Evolutionary conservation across 2,797 vertebrate species (phyloP).

Genomic region (Denticeps clupeoides): DNA sequence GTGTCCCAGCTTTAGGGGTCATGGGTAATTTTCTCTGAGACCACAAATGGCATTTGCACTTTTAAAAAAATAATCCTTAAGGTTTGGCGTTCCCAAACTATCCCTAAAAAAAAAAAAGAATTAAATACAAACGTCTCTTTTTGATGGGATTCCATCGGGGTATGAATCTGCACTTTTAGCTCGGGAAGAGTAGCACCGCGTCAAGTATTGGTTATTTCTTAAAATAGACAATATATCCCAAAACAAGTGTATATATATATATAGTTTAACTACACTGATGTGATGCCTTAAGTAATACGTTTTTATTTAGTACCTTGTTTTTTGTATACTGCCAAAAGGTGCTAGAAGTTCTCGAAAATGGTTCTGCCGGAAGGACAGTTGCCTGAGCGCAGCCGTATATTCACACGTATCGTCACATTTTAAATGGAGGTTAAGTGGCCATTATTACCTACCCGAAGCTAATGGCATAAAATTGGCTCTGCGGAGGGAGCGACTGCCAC

Average conservation of each 20-base stretch:
- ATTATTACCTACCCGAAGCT: too few species aligned
- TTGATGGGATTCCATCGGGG: conserved; percentile 19
- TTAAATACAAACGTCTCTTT: conserved; percentile 23
- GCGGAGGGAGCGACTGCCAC: too few species aligned
- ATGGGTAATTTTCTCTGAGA: too few species aligned
- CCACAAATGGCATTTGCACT: conserved; percentile 14
- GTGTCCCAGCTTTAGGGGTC: conserved; percentile 85
- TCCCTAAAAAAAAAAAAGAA: conserved; percentile 10
- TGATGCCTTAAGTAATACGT: conserved; percentile 74
- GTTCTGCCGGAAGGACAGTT: too few species aligned
- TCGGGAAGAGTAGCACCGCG: too few species aligned
- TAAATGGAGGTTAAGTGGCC: too few species aligned
- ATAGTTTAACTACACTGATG: conserved; percentile 51
- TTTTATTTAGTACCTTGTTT: conserved; percentile 44
- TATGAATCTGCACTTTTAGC: conserved; percentile 51
- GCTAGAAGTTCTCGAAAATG: conserved; percentile 61
- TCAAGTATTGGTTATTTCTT: too few species aligned
- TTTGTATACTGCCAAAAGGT: conserved; percentile 54
- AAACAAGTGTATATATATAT: conserved; percentile 62
- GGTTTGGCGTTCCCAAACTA: conserved; percentile 17
- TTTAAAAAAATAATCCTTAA: conserved; percentile 13
- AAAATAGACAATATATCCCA: conserved; percentile 34
- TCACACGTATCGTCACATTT: too few species aligned
- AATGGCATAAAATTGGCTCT: too few species aligned
- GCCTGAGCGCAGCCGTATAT: too few species aligned